These are phyloP conservation scores for Macropus fuliginosus DNA, from an alignment of 2,797 vertebrate genomes.

Conservation along the genomic window DNA sequence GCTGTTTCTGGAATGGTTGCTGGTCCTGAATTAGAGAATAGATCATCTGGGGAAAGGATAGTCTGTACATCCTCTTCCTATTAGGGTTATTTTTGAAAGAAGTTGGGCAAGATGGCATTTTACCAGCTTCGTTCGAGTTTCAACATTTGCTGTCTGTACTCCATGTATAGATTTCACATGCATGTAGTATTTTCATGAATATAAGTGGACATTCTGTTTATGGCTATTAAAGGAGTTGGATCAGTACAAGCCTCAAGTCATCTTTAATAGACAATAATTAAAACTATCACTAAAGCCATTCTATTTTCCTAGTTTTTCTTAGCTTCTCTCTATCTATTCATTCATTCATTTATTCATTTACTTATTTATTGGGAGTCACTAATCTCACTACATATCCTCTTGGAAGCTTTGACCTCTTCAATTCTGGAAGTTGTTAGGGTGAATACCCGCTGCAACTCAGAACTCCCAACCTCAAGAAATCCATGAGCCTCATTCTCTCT, in stretches of 20 bases:
- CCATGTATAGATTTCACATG: background rate
- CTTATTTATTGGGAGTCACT: background rate
- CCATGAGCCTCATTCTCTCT: background rate
- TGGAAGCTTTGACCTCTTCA: background rate
- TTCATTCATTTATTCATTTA: background rate
- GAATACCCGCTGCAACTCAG: background rate
- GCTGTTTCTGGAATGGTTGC: slow-evolving; percentile 74
- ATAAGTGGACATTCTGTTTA: background rate
- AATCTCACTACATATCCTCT: background rate
- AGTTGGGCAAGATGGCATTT: slow-evolving; percentile 59
- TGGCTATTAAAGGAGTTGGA: background rate
- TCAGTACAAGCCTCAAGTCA: background rate
- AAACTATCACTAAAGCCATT: slow-evolving; percentile 24
- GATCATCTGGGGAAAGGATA: slow-evolving; percentile 65
- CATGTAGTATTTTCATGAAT: background rate
- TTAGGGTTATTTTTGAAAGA: slow-evolving; percentile 72
- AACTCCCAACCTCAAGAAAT: background rate
- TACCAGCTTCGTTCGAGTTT: slow-evolving; percentile 47
- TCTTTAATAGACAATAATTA: background rate
- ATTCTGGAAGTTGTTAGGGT: background rate
- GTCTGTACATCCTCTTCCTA: slow-evolving; percentile 68
- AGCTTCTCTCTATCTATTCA: background rate
- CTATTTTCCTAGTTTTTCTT: background rate
- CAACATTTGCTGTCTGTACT: slow-evolving; percentile 40
- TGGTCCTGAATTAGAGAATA: slow-evolving; percentile 60